A percentile compares a stretch with the other conserved stretches of the same genome.
Conservation (phyloP, 2,113 vertebrate genomes). For the Dryoscopus gambensis region DNA sequence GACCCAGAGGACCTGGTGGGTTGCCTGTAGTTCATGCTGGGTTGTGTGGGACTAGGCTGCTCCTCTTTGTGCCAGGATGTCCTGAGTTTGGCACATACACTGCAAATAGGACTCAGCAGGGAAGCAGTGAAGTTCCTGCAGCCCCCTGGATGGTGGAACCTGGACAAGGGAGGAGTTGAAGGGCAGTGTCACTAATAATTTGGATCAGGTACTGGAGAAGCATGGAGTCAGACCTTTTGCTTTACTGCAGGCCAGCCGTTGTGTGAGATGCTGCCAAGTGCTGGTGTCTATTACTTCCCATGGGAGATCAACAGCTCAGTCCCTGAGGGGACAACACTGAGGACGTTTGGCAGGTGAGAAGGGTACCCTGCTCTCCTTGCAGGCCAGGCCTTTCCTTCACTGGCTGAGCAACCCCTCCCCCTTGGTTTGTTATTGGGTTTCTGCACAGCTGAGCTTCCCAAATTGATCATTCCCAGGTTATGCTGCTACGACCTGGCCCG, state of each 20-base stretch:
- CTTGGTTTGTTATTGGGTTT: background rate
- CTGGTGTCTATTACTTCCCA: constrained; percentile 79
- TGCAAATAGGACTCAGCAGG: background rate
- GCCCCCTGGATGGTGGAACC: background rate
- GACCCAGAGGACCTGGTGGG: background rate
- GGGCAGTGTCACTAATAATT: background rate
- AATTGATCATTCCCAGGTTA: constrained; percentile 69
- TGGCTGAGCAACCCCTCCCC: background rate
- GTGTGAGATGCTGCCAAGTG: constrained; percentile 74
- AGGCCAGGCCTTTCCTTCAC: constrained; percentile 39
- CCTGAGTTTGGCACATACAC: background rate
- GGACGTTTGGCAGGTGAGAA: constrained; percentile 87
- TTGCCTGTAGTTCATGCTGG: background rate
- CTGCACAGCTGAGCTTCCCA: background rate
- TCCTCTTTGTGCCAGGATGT: background rate
- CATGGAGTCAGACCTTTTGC: background rate
- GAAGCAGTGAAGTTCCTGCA: background rate
- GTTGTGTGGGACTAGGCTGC: background rate
- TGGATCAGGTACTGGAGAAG: background rate
- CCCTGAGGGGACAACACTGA: constrained; percentile 74
- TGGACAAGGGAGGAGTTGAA: background rate
- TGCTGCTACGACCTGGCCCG: constrained; percentile 72
- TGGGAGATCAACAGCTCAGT: constrained; percentile 84
- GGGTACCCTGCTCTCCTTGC: background rate
- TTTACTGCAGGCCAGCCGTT: background rate